These are phyloP conservation scores for Armadillidium nasatum DNA, from an alignment of 1,140 invertebrate species.

Conservation along the genomic window DNA sequence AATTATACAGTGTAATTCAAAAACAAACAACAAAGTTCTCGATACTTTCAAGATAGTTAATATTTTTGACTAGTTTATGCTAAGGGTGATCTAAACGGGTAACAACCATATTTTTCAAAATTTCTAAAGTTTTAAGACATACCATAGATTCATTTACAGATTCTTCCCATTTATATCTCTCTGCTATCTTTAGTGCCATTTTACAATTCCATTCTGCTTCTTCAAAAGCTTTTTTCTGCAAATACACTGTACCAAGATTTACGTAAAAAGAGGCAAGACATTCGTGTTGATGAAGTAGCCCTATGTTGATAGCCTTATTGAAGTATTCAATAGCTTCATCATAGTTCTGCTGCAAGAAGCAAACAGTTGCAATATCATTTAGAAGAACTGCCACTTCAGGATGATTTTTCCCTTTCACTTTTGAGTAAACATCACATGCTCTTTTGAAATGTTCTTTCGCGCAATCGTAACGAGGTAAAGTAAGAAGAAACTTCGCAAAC, in stretches of 20 bases:
- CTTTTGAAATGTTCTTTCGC: slow-evolving; percentile 51
- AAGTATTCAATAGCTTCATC: background rate
- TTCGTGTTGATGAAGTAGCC: background rate
- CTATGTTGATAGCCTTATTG: background rate
- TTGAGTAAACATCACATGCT: background rate
- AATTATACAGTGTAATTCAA: too few relatives aligned
- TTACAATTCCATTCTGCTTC: background rate
- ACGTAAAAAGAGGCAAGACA: background rate
- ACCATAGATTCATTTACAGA: too few relatives aligned
- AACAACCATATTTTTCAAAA: too few relatives aligned
- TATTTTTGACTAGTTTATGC: too few relatives aligned
- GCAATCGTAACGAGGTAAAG: background rate
- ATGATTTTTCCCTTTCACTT: background rate
- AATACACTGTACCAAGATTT: background rate
- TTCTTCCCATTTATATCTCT: too few relatives aligned
- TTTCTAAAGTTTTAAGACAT: too few relatives aligned
- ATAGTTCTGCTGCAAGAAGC: background rate
- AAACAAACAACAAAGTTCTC: too few relatives aligned
- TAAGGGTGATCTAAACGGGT: too few relatives aligned
- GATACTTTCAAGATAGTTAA: too few relatives aligned
- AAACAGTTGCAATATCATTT: background rate
- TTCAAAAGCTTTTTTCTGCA: background rate
- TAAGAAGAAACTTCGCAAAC: slow-evolving; percentile 69
- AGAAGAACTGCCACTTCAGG: background rate
- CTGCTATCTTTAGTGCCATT: background rate